Conservation (phyloP, 37 sponge, comb jelly and placozoan species). For the Geodia barretti region DNA sequence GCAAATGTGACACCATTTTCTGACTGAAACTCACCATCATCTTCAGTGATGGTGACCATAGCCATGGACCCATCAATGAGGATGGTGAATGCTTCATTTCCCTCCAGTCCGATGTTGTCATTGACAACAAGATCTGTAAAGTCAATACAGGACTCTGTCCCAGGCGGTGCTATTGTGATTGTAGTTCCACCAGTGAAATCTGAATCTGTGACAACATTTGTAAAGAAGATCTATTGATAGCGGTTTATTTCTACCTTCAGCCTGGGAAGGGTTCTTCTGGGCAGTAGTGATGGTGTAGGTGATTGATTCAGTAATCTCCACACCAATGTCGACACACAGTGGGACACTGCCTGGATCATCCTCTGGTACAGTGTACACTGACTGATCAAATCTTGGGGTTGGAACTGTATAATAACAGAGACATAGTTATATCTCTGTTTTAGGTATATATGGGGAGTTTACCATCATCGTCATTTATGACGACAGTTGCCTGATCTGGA, state of each 20-base stretch:
- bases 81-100: not conserved
- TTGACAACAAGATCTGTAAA: not conserved
- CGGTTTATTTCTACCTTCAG: not conserved
- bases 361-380: constrained; percentile 24
- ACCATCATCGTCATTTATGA: constrained; percentile 32
- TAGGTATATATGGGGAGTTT: not conserved
- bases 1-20: too few species aligned
- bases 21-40: too few species aligned
- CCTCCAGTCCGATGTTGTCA: not conserved
- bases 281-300: constrained; percentile 2
- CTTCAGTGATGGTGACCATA: constrained; percentile 50
- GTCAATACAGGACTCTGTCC: not conserved
- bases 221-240: not conserved
- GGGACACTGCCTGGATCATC: not conserved
- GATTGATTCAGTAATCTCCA: not conserved
- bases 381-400: constrained; percentile 1
- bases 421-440: too few species aligned
- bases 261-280: not conserved
- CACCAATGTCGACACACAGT: constrained; percentile 6
- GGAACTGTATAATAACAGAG: too few species aligned
- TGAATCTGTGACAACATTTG: not conserved
- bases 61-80: not conserved
- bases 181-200: not conserved
- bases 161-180: not conserved
- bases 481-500: not conserved